Evolutionary conservation across 2,797 vertebrate genomes (phyloP).

Genomic region (Tauraco hartlaubi): DNA sequence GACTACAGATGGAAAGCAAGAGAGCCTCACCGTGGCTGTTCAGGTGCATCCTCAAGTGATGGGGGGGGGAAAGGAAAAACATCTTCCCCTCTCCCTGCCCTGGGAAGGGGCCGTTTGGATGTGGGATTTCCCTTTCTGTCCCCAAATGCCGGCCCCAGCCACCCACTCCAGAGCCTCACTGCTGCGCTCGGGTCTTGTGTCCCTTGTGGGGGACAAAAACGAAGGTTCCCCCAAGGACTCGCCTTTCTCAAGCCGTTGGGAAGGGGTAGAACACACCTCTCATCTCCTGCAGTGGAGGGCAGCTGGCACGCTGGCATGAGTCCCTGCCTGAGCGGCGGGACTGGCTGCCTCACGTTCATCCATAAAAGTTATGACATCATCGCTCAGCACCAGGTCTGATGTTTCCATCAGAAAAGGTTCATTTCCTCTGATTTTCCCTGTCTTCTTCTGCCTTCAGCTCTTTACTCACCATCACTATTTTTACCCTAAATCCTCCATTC

Average conservation of each 20-base stretch:
- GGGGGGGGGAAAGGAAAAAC: accelerated
- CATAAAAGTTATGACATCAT: slow-evolving; percentile 67
- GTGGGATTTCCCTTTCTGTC: neutral
- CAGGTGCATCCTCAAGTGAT: neutral
- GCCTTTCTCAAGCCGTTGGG: neutral
- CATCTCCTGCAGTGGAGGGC: neutral
- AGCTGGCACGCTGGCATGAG: slow-evolving; percentile 31
- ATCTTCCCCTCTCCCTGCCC: neutral
- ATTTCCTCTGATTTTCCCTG: too few relatives aligned
- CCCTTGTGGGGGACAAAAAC: neutral
- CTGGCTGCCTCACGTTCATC: slow-evolving; percentile 24
- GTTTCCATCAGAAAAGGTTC: slow-evolving; percentile 35
- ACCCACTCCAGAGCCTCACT: neutral
- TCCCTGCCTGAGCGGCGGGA: slow-evolving; percentile 20
- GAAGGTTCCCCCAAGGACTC: neutral
- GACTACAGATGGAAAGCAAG: neutral
- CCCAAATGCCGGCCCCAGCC: accelerated
- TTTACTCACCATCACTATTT: neutral
- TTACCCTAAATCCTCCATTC: neutral
- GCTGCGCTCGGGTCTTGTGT: neutral
- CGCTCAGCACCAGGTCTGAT: slow-evolving; percentile 22
- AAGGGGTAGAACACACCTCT: neutral
- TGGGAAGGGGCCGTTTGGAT: neutral
- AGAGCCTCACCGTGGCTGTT: neutral
- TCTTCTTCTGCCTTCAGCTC: neutral